Conservation (phyloP, 2,888 invertebrate genomes). For the Asteroscopus sphinx region DNA sequence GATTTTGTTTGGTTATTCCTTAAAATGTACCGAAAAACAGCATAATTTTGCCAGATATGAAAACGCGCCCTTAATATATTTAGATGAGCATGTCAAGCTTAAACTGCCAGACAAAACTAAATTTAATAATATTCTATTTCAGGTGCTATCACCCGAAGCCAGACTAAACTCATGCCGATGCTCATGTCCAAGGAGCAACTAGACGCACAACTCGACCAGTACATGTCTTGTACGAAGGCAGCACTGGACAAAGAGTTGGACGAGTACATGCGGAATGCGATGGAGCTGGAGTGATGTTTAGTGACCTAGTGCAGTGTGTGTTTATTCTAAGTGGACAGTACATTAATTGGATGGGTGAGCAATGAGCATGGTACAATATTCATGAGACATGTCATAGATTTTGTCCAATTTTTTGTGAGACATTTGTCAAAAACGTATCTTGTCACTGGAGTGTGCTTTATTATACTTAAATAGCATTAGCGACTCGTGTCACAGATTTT, state of each 20-base stretch:
- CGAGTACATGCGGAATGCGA: slow-evolving; percentile 82
- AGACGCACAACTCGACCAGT: slow-evolving; percentile 92
- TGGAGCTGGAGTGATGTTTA: slow-evolving; percentile 58
- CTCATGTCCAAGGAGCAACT: slow-evolving; percentile 90
- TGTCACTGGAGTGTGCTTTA: too few species aligned
- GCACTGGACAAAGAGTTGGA: slow-evolving; percentile 90
- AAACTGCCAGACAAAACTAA: too few species aligned
- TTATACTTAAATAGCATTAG: too few species aligned
- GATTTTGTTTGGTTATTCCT: too few species aligned
- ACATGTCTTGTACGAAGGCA: slow-evolving; percentile 92
- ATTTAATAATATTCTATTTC: slow-evolving; percentile 7
- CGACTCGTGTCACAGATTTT: too few species aligned
- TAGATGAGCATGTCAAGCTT: too few species aligned
- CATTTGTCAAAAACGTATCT: too few species aligned
- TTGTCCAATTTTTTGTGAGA: too few species aligned
- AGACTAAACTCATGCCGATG: slow-evolving; percentile 57
- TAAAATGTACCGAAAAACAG: too few species aligned
- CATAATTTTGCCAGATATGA: too few species aligned
- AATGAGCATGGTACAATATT: background rate
- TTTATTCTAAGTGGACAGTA: slow-evolving; percentile 20
- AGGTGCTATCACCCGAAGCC: slow-evolving; percentile 65
- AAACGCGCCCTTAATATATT: too few species aligned
- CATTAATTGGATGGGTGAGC: background rate
- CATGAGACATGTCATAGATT: too few species aligned
- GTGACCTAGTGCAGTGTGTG: slow-evolving; percentile 13